Evolutionary conservation across 2,113 vertebrate genomes (phyloP).

Genomic region (Nycticorax nycticorax): DNA sequence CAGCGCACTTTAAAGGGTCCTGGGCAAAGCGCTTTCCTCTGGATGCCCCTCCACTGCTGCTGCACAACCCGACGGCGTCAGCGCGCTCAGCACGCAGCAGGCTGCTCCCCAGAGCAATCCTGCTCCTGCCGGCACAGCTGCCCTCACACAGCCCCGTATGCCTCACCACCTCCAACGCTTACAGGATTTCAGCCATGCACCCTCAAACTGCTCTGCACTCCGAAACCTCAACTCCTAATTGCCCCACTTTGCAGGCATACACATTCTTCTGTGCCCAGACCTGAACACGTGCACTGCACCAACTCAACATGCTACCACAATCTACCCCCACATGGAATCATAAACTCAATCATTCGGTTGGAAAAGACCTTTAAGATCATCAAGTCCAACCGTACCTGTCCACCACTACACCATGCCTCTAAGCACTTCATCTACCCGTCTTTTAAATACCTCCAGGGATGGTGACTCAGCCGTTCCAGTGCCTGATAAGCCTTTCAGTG

Average conservation of each 20-base stretch:
- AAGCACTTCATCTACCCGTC: no score
- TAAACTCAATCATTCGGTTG: no score
- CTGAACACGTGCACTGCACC: no score
- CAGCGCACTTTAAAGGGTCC: background rate
- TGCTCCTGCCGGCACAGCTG: background rate
- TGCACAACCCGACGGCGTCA: background rate
- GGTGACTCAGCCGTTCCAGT: no score
- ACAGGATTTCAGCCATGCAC: background rate
- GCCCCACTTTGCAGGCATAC: background rate
- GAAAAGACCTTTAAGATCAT: no score
- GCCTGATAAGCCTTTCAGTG: no score
- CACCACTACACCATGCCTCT: no score
- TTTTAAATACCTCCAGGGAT: no score
- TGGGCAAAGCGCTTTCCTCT: background rate
- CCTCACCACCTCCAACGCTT: background rate
- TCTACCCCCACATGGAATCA: background rate
- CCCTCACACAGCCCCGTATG: accelerated
- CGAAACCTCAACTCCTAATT: background rate
- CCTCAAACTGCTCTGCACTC: background rate
- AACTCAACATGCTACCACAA: accelerated
- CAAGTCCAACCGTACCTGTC: no score
- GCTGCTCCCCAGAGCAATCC: background rate
- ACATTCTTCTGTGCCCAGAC: background rate
- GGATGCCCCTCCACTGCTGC: background rate
- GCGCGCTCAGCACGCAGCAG: background rate